Conservation (phyloP, 2,113 vertebrate genomes). For the Sapajus apella region DNA sequence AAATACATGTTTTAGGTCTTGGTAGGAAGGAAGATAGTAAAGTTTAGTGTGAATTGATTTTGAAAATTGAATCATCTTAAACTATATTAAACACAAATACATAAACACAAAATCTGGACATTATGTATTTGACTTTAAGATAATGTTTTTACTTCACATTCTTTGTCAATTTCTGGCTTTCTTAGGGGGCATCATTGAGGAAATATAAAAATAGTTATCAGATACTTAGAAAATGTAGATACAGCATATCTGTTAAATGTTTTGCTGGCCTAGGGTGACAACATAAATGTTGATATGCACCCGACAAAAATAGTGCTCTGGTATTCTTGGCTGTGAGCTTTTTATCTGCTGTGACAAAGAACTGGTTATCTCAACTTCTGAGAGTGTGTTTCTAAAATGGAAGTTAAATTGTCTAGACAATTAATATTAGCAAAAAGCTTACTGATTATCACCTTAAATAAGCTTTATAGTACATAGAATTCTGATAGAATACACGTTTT, state of each 20-base stretch:
- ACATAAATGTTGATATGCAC: conserved; percentile 72
- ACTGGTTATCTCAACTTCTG: conserved; percentile 57
- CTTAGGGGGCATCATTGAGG: neutral
- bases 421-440: conserved; percentile 53
- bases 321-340: conserved; percentile 74
- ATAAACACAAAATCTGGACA: neutral
- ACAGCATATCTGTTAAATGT: conserved; percentile 63
- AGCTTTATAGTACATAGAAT: neutral
- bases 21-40: neutral
- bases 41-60: neutral
- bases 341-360: conserved; percentile 76
- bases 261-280: conserved; percentile 54
- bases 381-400: conserved; percentile 72
- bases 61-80: neutral
- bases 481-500: neutral
- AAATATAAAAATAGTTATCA: conserved; percentile 70
- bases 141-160: neutral
- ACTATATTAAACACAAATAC: neutral
- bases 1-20: neutral
- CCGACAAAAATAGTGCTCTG: conserved; percentile 74
- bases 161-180: neutral
- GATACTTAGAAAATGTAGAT: conserved; percentile 61
- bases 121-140: neutral
- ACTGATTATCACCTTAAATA: conserved; percentile 41
- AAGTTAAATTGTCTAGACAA: conserved; percentile 72